Evolutionary conservation across 2,888 invertebrate species (phyloP), one percentile per base, ranked within the genome.

Genomic region (Microctonus hyperodae): DNA sequence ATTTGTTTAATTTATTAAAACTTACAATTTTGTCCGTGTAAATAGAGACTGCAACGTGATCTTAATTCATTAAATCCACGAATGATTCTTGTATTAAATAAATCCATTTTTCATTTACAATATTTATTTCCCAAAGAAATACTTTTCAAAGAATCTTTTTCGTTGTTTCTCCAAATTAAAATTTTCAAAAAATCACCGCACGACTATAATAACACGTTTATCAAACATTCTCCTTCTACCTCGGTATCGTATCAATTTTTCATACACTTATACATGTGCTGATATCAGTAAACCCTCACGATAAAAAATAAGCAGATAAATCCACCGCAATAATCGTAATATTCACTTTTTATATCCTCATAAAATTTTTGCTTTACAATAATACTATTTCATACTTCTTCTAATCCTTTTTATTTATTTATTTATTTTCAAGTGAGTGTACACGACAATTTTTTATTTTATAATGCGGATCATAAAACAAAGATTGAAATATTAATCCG

Each of bases 1-100:
- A 20, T 53, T 20, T 48, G 1, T 33, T 22, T 33, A 16, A n/a
- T 16, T 3, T 7, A 7, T 1, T 44, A 16, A 31, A 61, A 81
- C 83, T 83, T 81, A 83, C 83, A 76, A 70, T 78, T 77, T 60
- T 79, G 81, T 64, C 78, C 73, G 61, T 77, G 76, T 61, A 82
- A 76, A 76, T 82, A 82, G 65, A 80, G 75, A 67, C 80, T 78
- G 67, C 79, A 70, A 13, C 81, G 80, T 33, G 81, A 79, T 74
- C 79, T 77, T 62, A 82, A 75, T 72, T 80, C 79, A 74, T 78
- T 76, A 74, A 82, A 75, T 80, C 81, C 81, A 70, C 79, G 80
- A 65, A 77, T 73, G 70, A 82, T 69, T 72, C 80, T 80, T 61
- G 75, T 74, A 50, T 73, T 72, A 50, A 76, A 76, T 67, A 81